Percentiles rank a stretch among this genome's conserved stretches.
Conservation (phyloP, 1,140 invertebrate species). For the Euura saliciscinereae region DNA sequence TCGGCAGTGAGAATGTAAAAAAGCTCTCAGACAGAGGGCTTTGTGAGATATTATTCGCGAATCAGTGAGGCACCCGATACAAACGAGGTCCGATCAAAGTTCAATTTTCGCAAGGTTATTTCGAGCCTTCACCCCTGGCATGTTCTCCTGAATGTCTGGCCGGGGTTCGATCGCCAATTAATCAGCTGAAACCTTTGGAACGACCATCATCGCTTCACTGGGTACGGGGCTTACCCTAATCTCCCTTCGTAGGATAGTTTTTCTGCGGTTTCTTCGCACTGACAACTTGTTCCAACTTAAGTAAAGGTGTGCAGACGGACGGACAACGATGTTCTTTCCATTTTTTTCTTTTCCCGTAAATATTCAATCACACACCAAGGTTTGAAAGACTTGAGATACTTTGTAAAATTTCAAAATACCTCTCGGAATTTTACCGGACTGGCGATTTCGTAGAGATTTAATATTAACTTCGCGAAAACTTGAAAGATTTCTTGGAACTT, state of each 20-base stretch:
- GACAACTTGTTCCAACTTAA: conserved; percentile 21
- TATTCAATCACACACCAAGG: too few species aligned
- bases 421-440: background rate
- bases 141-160: background rate
- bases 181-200: conserved; percentile 3
- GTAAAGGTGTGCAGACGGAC: background rate
- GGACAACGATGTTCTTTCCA: too few species aligned
- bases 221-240: background rate
- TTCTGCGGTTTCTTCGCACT: conserved; percentile 48
- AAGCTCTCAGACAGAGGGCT: too few species aligned
- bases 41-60: too few species aligned
- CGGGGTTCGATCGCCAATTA: background rate
- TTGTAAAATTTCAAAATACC: background rate
- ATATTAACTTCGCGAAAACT: background rate
- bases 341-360: too few species aligned
- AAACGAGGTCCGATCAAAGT: background rate
- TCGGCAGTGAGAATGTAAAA: too few species aligned
- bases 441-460: background rate
- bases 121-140: background rate
- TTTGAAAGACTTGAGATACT: too few species aligned
- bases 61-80: too few species aligned
- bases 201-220: background rate
- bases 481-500: background rate
- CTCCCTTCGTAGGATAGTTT: conserved; percentile 31
- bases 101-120: background rate